Evolutionary conservation across 2,888 invertebrate species (phyloP).

Genomic region (Toxonevra muliebris): DNA sequence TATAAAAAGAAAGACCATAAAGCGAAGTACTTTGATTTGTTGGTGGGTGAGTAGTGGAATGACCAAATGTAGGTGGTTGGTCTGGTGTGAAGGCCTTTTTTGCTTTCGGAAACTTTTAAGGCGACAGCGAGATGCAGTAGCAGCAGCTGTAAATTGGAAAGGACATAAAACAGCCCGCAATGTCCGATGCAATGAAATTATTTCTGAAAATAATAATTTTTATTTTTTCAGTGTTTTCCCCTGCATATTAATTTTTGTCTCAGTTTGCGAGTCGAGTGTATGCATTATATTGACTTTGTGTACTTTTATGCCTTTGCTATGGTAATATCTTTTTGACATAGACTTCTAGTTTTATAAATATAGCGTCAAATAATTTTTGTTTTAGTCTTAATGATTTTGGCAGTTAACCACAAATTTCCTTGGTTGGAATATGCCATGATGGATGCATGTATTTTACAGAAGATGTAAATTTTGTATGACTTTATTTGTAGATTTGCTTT

Average conservation of each 20-base stretch:
- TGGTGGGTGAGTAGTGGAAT: not conserved
- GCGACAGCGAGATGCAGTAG: constrained; percentile 26
- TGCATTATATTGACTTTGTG: constrained; percentile 27
- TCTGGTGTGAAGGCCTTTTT: not conserved
- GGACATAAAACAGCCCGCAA: constrained; percentile 28
- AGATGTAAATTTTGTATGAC: no score
- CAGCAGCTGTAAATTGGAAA: constrained; percentile 9
- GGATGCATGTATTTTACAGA: no score
- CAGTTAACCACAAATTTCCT: no score
- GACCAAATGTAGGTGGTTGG: not conserved
- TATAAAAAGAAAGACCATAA: not conserved
- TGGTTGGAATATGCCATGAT: no score
- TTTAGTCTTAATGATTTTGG: constrained; percentile 19
- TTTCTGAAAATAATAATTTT: constrained; percentile 13
- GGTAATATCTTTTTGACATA: constrained; percentile 21
- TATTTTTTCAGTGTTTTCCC: constrained; percentile 20
- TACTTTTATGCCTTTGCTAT: constrained; percentile 32
- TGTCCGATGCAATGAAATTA: constrained; percentile 37
- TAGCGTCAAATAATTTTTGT: constrained; percentile 4
- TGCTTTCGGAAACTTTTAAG: constrained; percentile 34
- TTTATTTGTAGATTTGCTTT: no score
- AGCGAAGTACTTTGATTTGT: constrained; percentile 4
- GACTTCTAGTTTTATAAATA: constrained; percentile 1
- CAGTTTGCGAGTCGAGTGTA: constrained; percentile 5
- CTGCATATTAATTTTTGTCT: constrained; percentile 11